Evolutionary conservation across 2,888 invertebrate species (phyloP).

Genomic region (Tinea pellionella): DNA sequence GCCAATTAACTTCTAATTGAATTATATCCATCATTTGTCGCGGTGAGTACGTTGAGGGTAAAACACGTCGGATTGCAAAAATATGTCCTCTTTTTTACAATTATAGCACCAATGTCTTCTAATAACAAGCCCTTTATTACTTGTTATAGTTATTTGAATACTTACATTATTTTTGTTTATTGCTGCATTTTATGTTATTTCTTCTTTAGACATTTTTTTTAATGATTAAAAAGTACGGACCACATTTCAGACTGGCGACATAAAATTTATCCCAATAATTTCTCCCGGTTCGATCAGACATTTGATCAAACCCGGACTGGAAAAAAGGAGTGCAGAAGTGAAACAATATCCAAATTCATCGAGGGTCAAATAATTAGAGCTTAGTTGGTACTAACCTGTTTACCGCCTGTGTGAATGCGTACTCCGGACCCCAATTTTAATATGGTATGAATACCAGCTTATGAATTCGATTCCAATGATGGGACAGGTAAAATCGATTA

Average conservation of each 20-base stretch:
- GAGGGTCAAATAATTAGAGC: not conserved
- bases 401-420: not conserved
- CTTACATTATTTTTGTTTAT: no score
- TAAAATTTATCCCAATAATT: no score
- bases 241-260: no score
- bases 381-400: not conserved
- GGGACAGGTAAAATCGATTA: not conserved
- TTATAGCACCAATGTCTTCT: not conserved
- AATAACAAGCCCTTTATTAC: not conserved
- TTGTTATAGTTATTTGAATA: no score
- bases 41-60: constrained; percentile 21
- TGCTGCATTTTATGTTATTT: no score
- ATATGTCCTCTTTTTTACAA: not conserved
- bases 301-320: no score
- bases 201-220: no score
- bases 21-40: constrained; percentile 56
- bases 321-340: no score
- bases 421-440: constrained; percentile 12
- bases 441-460: constrained; percentile 7
- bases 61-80: not conserved
- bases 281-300: no score
- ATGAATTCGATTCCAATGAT: not conserved
- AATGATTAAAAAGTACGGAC: no score
- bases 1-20: constrained; percentile 64
- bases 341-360: no score